Conservation (phyloP, 2,888 invertebrate genomes). For the Sericinus montela region DNA sequence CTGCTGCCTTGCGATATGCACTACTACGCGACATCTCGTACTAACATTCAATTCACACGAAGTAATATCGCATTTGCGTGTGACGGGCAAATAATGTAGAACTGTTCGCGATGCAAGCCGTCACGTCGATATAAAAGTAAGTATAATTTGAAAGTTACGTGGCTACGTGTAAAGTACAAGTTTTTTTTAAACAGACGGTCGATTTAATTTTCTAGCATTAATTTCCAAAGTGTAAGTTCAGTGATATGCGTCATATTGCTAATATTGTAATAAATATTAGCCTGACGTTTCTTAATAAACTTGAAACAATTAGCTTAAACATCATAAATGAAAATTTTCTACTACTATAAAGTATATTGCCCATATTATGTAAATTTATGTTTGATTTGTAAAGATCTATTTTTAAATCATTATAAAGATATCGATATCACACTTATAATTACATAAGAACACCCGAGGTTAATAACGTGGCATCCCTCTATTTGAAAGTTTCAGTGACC, state of each 20-base stretch:
- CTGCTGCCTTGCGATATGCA: slow-evolving; percentile 49
- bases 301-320: neutral
- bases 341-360: too few species aligned
- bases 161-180: too few species aligned
- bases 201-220: neutral
- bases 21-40: slow-evolving; percentile 39
- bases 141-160: too few species aligned
- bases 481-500: slow-evolving; percentile 16
- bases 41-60: slow-evolving; percentile 35
- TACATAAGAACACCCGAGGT: slow-evolving; percentile 10
- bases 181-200: neutral
- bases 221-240: slow-evolving; percentile 1
- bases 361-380: neutral
- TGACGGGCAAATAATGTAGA: slow-evolving; percentile 46
- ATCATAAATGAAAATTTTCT: neutral
- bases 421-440: neutral
- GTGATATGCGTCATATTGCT: neutral
- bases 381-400: neutral
- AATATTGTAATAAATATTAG: neutral
- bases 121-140: slow-evolving; percentile 45
- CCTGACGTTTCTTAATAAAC: neutral
- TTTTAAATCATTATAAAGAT: neutral
- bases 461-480: slow-evolving; percentile 10
- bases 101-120: slow-evolving; percentile 28
- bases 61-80: slow-evolving; percentile 33